Percentiles rank a stretch among this genome's conserved stretches.
Conservation (phyloP, 2,888 invertebrate genomes). For the Bombylius major region DNA sequence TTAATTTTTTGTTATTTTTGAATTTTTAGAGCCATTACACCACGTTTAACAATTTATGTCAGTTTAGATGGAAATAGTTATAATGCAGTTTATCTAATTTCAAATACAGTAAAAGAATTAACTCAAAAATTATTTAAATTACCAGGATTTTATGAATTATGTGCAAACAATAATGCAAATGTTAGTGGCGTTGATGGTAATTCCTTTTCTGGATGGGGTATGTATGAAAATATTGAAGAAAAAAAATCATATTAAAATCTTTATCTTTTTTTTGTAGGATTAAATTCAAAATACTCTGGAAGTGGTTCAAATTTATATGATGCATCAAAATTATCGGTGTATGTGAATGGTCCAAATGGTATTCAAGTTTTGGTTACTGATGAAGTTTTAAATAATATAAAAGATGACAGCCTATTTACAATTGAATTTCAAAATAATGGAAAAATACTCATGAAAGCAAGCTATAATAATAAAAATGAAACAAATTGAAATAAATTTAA, state of each 20-base stretch:
- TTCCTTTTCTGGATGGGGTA: constrained; percentile 18
- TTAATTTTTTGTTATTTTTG: background rate
- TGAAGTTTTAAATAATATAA: constrained; percentile 71
- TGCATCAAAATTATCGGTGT: constrained; percentile 44
- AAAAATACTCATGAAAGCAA: constrained; percentile 39
- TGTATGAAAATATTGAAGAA: background rate
- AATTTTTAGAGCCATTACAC: constrained; percentile 48
- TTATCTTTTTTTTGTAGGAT: constrained; percentile 14
- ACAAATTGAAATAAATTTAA: background rate
- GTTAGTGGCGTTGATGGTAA: constrained; percentile 19
- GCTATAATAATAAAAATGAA: constrained; percentile 30
- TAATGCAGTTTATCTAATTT: constrained; percentile 69
- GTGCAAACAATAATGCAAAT: constrained; percentile 22
- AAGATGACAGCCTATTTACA: constrained; percentile 61
- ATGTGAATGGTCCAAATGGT: constrained; percentile 70
- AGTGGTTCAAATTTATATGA: constrained; percentile 41
- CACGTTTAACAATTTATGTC: constrained; percentile 73
- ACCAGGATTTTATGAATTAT: constrained; percentile 38
- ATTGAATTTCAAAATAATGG: constrained; percentile 43
- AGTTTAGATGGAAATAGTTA: constrained; percentile 56
- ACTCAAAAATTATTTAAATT: constrained; percentile 49
- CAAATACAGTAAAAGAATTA: constrained; percentile 53
- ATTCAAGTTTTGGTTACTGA: constrained; percentile 75
- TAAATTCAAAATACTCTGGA: constrained; percentile 36
- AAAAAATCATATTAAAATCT: background rate